Evolutionary conservation across 2,113 vertebrate species (phyloP).

Genomic region (Pyxicephalus adspersus): DNA sequence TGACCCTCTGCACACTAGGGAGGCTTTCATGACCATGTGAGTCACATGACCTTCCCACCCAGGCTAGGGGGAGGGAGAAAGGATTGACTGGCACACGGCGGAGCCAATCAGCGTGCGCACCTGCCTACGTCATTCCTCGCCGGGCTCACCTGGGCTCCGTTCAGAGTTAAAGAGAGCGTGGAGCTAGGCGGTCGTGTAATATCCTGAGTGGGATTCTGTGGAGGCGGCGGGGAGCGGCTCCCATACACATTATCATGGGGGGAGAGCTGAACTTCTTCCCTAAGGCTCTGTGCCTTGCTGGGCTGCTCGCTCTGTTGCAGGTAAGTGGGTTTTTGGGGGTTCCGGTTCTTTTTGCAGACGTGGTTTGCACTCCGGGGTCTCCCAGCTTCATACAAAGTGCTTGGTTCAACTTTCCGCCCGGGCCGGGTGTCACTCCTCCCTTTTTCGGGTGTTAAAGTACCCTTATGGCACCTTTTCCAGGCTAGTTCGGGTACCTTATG

Average conservation of each 20-base stretch:
- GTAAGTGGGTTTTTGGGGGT: background rate
- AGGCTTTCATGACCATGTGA: background rate
- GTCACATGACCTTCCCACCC: constrained; percentile 14
- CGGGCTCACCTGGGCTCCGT: constrained; percentile 25
- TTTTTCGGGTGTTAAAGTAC: too few species aligned
- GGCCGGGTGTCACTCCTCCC: too few species aligned
- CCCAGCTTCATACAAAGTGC: too few species aligned
- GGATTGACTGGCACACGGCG: background rate
- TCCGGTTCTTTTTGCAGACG: background rate
- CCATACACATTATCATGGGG: constrained; percentile 11
- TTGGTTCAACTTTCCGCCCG: too few species aligned
- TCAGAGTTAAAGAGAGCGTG: constrained; percentile 32
- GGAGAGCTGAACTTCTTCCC: background rate
- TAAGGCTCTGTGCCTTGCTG: background rate
- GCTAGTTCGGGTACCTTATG: too few species aligned
- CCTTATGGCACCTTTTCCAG: too few species aligned
- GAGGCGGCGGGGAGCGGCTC: too few species aligned
- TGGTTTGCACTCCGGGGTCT: too few species aligned
- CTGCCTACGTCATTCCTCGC: constrained; percentile 16
- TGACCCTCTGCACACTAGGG: background rate
- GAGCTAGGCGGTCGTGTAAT: background rate
- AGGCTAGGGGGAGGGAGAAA: background rate
- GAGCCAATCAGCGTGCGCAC: constrained; percentile 24
- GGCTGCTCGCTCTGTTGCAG: background rate
- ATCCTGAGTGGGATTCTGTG: too few species aligned